A percentile compares a stretch with the other conserved stretches of the same genome.
Evolutionary conservation across 2,797 vertebrate species (phyloP).

Genomic region (Anas bahamensis): DNA sequence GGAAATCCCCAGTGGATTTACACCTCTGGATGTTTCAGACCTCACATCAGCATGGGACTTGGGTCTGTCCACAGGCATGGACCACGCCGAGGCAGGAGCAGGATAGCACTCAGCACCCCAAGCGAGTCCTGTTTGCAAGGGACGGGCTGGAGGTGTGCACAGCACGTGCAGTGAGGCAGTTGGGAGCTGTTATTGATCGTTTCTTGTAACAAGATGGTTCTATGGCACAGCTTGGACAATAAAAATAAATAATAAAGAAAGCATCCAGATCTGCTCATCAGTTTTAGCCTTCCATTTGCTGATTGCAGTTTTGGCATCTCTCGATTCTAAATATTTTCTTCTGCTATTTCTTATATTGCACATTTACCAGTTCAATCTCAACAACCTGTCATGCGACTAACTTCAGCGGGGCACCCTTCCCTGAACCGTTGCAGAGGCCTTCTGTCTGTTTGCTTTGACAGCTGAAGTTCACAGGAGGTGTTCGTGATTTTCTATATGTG

Average conservation of each 20-base stretch:
- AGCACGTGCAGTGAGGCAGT: rapidly evolving
- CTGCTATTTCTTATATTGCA: not conserved
- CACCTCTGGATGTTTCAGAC: not conserved
- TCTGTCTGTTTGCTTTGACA: not conserved
- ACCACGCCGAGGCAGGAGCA: not conserved
- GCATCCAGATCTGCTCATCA: conserved; percentile 46
- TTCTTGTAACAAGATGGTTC: not conserved
- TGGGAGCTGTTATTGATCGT: not conserved
- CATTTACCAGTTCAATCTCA: not conserved
- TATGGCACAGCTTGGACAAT: conserved; percentile 38
- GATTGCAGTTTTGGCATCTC: conserved; percentile 61
- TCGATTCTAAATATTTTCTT: conserved; percentile 36
- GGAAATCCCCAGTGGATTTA: not conserved
- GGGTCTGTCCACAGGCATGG: not conserved
- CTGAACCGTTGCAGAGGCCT: not conserved
- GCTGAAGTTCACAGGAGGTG: not conserved
- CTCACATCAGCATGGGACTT: not conserved
- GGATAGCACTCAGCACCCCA: not conserved
- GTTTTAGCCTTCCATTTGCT: conserved; percentile 65
- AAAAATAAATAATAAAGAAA: conserved; percentile 57
- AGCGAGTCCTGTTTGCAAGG: rapidly evolving
- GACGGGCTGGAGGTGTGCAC: not conserved
- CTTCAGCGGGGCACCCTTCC: not conserved
- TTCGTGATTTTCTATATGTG: conserved; percentile 2
- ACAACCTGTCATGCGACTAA: not conserved